Conservation (phyloP, 2,888 invertebrate genomes). For the Lampropteryx suffumata region DNA sequence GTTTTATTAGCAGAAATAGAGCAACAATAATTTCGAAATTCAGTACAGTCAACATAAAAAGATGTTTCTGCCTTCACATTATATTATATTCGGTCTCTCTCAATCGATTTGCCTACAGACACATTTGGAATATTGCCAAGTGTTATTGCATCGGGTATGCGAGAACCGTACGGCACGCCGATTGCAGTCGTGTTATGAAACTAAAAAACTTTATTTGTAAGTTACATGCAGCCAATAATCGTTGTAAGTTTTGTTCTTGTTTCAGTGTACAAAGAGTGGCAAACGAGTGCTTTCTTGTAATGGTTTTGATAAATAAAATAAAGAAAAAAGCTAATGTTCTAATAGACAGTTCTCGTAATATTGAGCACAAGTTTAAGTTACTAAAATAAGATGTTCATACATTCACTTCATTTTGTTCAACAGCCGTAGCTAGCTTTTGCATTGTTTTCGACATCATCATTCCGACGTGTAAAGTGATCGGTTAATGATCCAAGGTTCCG, state of each 20-base stretch:
- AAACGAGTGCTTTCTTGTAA: too few relatives aligned
- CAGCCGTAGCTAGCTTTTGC: too few relatives aligned
- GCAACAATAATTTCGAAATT: neutral
- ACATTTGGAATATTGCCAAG: constrained; percentile 71
- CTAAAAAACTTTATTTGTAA: constrained; percentile 18
- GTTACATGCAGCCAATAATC: constrained; percentile 9
- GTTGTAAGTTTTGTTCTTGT: constrained; percentile 7
- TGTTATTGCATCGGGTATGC: constrained; percentile 65
- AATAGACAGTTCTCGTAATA: too few relatives aligned
- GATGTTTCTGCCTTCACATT: constrained; percentile 32
- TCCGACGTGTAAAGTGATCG: too few relatives aligned
- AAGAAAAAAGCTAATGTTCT: too few relatives aligned
- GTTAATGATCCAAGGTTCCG: constrained; percentile 4
- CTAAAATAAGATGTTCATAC: too few relatives aligned
- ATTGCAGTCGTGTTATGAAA: constrained; percentile 49
- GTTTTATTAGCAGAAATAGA: too few relatives aligned
- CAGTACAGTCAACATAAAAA: neutral
- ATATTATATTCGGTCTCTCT: constrained; percentile 35
- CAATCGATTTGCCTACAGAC: constrained; percentile 71
- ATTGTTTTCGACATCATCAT: neutral
- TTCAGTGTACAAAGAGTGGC: neutral
- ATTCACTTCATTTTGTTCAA: too few relatives aligned
- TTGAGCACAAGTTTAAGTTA: too few relatives aligned
- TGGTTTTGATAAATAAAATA: too few relatives aligned
- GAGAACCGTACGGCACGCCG: constrained; percentile 28